A percentile compares a stretch with the other conserved stretches of the same genome.
Evolutionary conservation across 1,140 invertebrate genomes (phyloP).

Genomic region (Drosophila auraria): DNA sequence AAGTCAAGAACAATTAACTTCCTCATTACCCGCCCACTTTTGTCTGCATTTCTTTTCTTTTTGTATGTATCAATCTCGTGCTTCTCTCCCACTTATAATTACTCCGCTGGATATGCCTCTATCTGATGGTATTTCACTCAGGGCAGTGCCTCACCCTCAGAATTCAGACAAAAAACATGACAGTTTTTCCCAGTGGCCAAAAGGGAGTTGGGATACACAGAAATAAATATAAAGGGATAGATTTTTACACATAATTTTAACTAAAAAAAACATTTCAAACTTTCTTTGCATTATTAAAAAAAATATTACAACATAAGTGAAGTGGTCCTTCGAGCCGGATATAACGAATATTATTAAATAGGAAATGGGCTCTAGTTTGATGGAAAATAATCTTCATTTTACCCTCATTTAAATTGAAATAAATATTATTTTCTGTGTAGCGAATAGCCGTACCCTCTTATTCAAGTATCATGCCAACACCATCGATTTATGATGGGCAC

Average conservation of each 20-base stretch:
- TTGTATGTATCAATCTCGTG: conserved; percentile 33
- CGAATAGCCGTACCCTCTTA: conserved; percentile 22
- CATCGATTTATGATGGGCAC: conserved; percentile 68
- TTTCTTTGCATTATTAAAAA: too few relatives aligned
- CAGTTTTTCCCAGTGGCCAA: conserved; percentile 69
- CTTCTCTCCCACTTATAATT: conserved; percentile 42
- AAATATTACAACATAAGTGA: too few relatives aligned
- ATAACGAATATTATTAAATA: too few relatives aligned
- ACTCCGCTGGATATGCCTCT: conserved; percentile 25
- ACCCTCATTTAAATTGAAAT: too few relatives aligned
- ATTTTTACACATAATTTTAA: too few relatives aligned
- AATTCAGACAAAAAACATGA: conserved; percentile 65
- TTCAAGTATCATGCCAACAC: conserved; percentile 60
- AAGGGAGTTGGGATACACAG: conserved; percentile 25
- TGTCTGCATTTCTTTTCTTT: conserved; percentile 20
- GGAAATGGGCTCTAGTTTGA: background rate
- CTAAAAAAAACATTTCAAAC: too few relatives aligned
- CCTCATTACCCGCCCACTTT: conserved; percentile 28
- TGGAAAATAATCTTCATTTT: background rate
- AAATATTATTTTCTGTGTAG: conserved; percentile 8
- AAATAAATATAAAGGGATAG: background rate
- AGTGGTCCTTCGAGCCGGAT: too few relatives aligned
- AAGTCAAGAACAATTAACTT: conserved; percentile 45
- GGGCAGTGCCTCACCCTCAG: conserved; percentile 22
- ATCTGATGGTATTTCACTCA: conserved; percentile 47